These are phyloP conservation scores for Limnephilus rhombicus DNA, from an alignment of 2,888 invertebrate species.

Conservation along the genomic window DNA sequence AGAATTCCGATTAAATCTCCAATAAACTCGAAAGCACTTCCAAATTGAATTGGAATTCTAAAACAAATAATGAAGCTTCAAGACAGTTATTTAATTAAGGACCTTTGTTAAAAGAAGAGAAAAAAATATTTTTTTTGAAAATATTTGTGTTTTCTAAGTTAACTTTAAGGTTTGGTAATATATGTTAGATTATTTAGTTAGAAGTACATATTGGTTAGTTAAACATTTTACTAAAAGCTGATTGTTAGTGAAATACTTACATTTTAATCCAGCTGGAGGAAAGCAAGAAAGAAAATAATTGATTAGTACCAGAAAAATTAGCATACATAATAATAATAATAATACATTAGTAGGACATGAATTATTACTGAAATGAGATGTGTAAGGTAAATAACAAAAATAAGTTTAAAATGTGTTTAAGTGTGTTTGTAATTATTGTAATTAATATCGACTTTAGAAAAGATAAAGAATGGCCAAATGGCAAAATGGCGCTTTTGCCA, in stretches of 20 bases:
- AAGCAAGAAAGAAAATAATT: constrained; percentile 60
- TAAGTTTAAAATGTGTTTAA: background rate
- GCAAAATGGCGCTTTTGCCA: too few relatives aligned
- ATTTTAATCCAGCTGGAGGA: constrained; percentile 67
- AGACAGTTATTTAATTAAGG: background rate
- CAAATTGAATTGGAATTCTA: background rate
- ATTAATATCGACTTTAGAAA: too few relatives aligned
- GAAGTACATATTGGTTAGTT: background rate
- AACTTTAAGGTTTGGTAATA: background rate
- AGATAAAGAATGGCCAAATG: too few relatives aligned
- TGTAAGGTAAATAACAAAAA: background rate
- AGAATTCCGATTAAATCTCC: background rate
- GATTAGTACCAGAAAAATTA: constrained; percentile 2
- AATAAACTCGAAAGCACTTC: background rate
- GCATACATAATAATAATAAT: background rate
- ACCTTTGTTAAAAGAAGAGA: background rate
- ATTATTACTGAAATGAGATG: background rate
- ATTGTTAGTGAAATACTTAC: constrained; percentile 63
- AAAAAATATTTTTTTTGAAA: too few relatives aligned
- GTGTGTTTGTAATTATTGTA: background rate
- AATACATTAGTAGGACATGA: background rate
- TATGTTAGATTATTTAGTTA: background rate
- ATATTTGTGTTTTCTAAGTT: background rate
- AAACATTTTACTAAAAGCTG: background rate
- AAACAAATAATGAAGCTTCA: background rate